phyloP scores from a whole-genome alignment of 2,888 invertebrate genomes.

The Parochlus steinenii region DNA sequence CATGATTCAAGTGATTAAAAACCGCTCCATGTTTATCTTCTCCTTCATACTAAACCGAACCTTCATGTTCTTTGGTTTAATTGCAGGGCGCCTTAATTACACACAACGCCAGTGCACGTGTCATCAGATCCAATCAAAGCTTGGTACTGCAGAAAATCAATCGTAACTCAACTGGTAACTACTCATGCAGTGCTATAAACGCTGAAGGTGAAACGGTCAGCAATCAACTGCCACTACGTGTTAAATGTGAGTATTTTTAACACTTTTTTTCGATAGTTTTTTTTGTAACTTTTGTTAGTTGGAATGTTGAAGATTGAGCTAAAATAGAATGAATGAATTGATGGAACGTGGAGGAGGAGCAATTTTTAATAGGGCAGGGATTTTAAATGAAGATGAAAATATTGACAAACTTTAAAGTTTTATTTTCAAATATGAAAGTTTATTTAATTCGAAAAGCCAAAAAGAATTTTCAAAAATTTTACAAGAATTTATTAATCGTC shows the following conservation, averaged over 20 bases:
- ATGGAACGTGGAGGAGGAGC: neutral
- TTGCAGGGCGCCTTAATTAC: constrained; percentile 60
- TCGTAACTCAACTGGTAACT: constrained; percentile 67
- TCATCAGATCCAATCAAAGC: constrained; percentile 84
- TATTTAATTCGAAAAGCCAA: no score
- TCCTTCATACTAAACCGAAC: no score
- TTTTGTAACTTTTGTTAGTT: no score
- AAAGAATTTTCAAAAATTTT: no score
- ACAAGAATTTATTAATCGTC: no score
- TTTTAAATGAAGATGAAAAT: neutral
- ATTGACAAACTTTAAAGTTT: neutral
- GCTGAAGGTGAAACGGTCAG: constrained; percentile 76
- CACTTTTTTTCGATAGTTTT: neutral
- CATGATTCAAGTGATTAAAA: no score
- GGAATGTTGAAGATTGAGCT: no score
- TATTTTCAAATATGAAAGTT: no score
- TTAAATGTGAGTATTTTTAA: constrained; percentile 61
- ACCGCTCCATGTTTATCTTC: no score
- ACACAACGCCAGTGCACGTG: constrained; percentile 73
- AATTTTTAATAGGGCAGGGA: neutral
- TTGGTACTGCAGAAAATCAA: constrained; percentile 81
- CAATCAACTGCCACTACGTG: constrained; percentile 66
- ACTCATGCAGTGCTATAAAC: constrained; percentile 78
- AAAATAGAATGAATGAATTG: no score
- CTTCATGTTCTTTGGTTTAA: no score